Conservation (phyloP, 2,797 vertebrate genomes). For the Pempheris klunzingeri region DNA sequence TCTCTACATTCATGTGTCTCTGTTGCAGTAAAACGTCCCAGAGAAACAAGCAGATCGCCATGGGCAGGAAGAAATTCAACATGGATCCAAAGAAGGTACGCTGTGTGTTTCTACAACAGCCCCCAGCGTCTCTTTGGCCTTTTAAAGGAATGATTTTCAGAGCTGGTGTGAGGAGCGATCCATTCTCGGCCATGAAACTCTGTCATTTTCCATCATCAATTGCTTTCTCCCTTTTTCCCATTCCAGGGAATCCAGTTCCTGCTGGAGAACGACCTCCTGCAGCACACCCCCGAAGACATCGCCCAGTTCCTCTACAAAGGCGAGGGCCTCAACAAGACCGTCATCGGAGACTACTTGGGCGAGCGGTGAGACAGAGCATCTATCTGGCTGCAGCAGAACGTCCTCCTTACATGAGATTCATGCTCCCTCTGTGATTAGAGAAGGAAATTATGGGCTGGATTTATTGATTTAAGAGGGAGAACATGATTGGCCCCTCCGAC, state of each 20-base stretch:
- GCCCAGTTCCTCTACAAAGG: slow-evolving; percentile 98
- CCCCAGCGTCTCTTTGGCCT: slow-evolving; percentile 11
- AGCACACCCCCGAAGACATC: slow-evolving; percentile 95
- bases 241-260: slow-evolving; percentile 96
- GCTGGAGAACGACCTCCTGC: slow-evolving; percentile 95
- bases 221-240: slow-evolving; percentile 20
- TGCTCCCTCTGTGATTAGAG: slow-evolving; percentile 60
- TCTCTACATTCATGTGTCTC: slow-evolving; percentile 11
- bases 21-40: slow-evolving; percentile 93
- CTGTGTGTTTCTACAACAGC: not conserved
- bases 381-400: slow-evolving; percentile 23
- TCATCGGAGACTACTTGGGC: slow-evolving; percentile 97
- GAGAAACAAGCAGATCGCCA: slow-evolving; percentile 97
- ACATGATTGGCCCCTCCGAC: slow-evolving; percentile 26
- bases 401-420: slow-evolving; percentile 60
- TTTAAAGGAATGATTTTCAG: not conserved
- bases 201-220: slow-evolving; percentile 36
- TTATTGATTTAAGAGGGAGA: slow-evolving; percentile 61
- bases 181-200: slow-evolving; percentile 21
- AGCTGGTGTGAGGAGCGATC: not conserved
- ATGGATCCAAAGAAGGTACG: slow-evolving; percentile 99
- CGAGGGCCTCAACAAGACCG: slow-evolving; percentile 97
- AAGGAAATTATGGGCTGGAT: slow-evolving; percentile 62
- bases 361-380: slow-evolving; percentile 88
- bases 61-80: slow-evolving; percentile 99